These are phyloP conservation scores for Silvanus unidentatus DNA, from an alignment of 2,888 invertebrate species.

Conservation along the genomic window DNA sequence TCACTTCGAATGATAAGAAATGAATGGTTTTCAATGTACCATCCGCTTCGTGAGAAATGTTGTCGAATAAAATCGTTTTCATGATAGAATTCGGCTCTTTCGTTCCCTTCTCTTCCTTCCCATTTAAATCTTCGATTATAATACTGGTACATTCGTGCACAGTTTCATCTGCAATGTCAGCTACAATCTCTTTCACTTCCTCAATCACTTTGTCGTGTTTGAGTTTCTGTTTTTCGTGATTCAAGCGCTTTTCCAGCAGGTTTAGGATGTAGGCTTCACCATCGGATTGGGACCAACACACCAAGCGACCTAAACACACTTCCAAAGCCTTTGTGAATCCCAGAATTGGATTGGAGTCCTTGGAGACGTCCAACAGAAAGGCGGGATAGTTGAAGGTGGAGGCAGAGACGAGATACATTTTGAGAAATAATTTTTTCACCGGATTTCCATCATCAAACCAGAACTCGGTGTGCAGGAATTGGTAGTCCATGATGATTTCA, in stretches of 20 bases:
- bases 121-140: slow-evolving; percentile 27
- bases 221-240: slow-evolving; percentile 23
- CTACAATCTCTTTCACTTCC: slow-evolving; percentile 24
- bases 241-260: slow-evolving; percentile 15
- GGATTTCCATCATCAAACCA: slow-evolving; percentile 41
- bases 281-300: slow-evolving; percentile 48
- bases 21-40: slow-evolving; percentile 24
- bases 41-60: slow-evolving; percentile 23
- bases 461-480: slow-evolving; percentile 37
- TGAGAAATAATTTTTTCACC: slow-evolving; percentile 54
- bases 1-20: slow-evolving; percentile 32
- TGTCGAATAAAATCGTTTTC: slow-evolving; percentile 9
- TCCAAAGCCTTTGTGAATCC: slow-evolving; percentile 56
- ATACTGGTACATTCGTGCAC: slow-evolving; percentile 33
- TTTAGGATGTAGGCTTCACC: slow-evolving; percentile 48
- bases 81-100: slow-evolving; percentile 4
- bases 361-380: slow-evolving; percentile 58
- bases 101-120: slow-evolving; percentile 7
- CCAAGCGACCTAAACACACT: slow-evolving; percentile 51
- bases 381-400: slow-evolving; percentile 57
- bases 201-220: slow-evolving; percentile 18
- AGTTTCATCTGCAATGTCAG: slow-evolving; percentile 28
- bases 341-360: slow-evolving; percentile 49
- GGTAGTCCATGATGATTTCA: slow-evolving; percentile 40
- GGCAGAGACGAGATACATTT: slow-evolving; percentile 50